Evolutionary conservation across 2,888 invertebrate species (phyloP).

Genomic region (Syrphus vitripennis): DNA sequence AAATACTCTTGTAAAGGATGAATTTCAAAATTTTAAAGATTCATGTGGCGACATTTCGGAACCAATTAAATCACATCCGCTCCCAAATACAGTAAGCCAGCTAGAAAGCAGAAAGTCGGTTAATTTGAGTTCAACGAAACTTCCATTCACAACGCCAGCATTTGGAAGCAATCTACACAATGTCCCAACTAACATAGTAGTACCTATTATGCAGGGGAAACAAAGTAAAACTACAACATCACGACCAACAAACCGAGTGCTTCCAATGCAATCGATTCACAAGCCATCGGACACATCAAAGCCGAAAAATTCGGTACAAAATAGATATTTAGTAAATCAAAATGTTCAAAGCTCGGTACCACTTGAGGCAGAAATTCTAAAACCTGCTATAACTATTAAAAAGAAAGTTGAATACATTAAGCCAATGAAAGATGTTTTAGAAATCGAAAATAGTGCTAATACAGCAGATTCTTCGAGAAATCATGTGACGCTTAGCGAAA

Average conservation of each 20-base stretch:
- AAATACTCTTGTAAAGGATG: background rate
- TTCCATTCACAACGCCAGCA: slow-evolving; percentile 81
- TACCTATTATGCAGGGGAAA: slow-evolving; percentile 84
- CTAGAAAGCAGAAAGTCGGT: background rate
- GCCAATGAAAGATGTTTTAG: background rate
- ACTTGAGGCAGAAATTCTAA: background rate
- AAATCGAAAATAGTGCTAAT: background rate
- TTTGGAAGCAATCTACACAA: slow-evolving; percentile 84
- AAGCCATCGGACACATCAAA: slow-evolving; percentile 77
- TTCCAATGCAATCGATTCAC: slow-evolving; percentile 88
- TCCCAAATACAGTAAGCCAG: background rate
- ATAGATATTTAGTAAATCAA: background rate
- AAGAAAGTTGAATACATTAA: background rate
- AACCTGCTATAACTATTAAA: background rate
- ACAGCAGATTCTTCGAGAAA: background rate
- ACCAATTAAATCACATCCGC: background rate
- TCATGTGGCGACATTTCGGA: background rate
- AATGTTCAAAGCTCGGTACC: background rate
- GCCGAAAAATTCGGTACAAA: slow-evolving; percentile 31
- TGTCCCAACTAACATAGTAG: slow-evolving; percentile 88
- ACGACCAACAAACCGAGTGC: slow-evolving; percentile 89
- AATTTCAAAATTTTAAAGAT: background rate
- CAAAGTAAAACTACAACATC: slow-evolving; percentile 75
- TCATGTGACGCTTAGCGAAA: background rate
- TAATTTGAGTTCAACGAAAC: background rate